Evolutionary conservation across 2,888 invertebrate species (phyloP).

Genomic region (Caradrina kadenii): DNA sequence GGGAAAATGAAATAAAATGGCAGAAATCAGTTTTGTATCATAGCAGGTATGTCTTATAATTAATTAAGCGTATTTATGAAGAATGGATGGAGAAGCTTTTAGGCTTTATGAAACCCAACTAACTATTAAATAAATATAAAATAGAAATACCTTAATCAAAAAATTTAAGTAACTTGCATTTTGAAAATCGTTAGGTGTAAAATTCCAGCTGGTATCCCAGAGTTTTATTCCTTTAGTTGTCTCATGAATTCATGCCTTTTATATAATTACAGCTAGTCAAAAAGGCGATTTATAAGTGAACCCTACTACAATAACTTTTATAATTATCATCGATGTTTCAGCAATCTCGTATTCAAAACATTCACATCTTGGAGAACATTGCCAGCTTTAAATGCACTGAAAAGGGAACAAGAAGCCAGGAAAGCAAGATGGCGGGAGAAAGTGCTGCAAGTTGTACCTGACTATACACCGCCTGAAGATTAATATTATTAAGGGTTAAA

Average conservation of each 20-base stretch:
- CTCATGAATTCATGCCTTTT: background rate
- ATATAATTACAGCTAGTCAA: background rate
- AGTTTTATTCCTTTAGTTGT: background rate
- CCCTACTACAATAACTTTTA: background rate
- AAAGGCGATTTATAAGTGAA: background rate
- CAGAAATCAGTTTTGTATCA: conserved; percentile 85
- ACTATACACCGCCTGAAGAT: conserved; percentile 91
- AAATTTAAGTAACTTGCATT: no score
- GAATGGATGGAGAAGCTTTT: background rate
- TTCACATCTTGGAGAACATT: conserved; percentile 91
- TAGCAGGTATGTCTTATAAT: conserved; percentile 79
- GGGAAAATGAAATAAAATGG: conserved; percentile 86
- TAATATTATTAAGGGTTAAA: conserved; percentile 52
- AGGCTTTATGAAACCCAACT: no score
- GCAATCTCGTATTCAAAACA: conserved; percentile 83
- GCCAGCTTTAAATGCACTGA: conserved; percentile 91
- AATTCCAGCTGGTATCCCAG: background rate
- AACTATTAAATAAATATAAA: no score
- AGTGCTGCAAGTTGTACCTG: conserved; percentile 93
- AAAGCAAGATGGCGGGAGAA: conserved; percentile 93
- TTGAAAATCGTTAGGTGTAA: background rate
- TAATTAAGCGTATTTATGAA: conserved; percentile 3
- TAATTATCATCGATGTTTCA: conserved; percentile 66
- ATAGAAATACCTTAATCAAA: no score
- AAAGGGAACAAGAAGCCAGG: conserved; percentile 92